Base-by-base conservation (phyloP, 2,797 vertebrate genomes). In the Oryzias dopingdopingensis region DNA sequence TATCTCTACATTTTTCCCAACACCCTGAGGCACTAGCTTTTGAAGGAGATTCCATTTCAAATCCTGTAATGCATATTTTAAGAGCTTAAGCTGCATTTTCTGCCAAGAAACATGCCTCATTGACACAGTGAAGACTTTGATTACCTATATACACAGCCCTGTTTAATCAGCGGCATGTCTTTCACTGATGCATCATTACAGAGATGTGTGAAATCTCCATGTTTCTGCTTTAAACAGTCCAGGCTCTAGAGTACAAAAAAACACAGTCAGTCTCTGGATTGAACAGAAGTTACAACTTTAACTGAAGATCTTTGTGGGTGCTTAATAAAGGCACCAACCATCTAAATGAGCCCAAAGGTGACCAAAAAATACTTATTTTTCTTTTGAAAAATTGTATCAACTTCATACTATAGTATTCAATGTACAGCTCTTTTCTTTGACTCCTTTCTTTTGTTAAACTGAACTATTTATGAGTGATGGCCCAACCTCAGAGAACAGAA, bases 61-160 rank as follows among this genome's bases (percentile, higher is more conserved):
- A 73, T 64, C 59, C 64, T 13, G 56, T 64, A 62, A 64, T 86
- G 69, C 81, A 83, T 86, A 80, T 85, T 86, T 88, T 65, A 84
- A 40, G 4, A 82, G 70, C 64, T 53, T 52, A 76, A 77, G 78
- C 65, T 70, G 77, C 80, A 81, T 77, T 83, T 78, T 82, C 41
- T 13, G 48, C 49, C 62, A 32, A 57, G 32, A 74, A 65, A 66
- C 62, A 75, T 50, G 63, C 67, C 70, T 74, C 57, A 57, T 62
- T 77, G 67, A 67, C 53, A 42, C 60, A 72, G 67, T 52, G 52
- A 44, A 47, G 53, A 67, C 60, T 55, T 6, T 10, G 32, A 26
- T 42, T 22, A 62, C 77, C 77, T 64, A 49, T 64, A 67, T 56
- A 68, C 49, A 42, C 51, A 29, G 56, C 47, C 59, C 41, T 51